Base-by-base conservation (phyloP, 2,888 invertebrate genomes). In the Agrotis clavis region DNA sequence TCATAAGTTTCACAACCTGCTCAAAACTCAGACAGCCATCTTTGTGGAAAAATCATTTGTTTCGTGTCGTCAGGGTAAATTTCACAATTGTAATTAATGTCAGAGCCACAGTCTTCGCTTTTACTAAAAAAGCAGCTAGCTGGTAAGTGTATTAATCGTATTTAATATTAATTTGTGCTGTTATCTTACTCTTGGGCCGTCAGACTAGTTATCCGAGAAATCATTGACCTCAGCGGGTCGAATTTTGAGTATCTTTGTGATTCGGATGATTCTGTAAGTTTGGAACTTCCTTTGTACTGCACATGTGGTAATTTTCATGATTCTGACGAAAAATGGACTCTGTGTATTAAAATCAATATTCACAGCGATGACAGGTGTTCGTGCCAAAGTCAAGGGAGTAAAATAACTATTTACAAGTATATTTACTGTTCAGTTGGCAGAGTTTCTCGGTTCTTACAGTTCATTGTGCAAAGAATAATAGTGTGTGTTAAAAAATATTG, bases 111-210 rank as follows among this genome's bases (percentile, higher is more conserved):
- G 98, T 99, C 99, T 96, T 98, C 99, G 96, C 98, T 99, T 97
- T 97, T 99, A 97, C 97, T 99, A 97, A 98, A 98, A 97, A 99
- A 99, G 97, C 99, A 99, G 97, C 97, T 99, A 97, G 98, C 99
- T 98, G 99, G 99, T 99, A 97, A 97, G 97, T 97, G 78, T 72
- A 77, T 74, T 69, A 77, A 86, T 80, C 7, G 35, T 76, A 85
- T 74, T 77, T 76, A 77, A 84, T 84, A 89, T 87, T 85, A 68
- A 87, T 90, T 90, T 88, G 81, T 89, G 84, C 85, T 85, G 90
- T 88, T 90, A 88, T 90, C 87, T 87, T 85, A 70, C 53, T 83
- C 87, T 87, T 86, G 86, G 81, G 93, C 92, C 92, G 92, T 93
- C 91, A 88, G 90, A 90, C 90, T 91, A 91, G 92, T 92, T 92